Evolutionary conservation across 2,797 vertebrate genomes (phyloP).

Genomic region (Hydrophis major): DNA sequence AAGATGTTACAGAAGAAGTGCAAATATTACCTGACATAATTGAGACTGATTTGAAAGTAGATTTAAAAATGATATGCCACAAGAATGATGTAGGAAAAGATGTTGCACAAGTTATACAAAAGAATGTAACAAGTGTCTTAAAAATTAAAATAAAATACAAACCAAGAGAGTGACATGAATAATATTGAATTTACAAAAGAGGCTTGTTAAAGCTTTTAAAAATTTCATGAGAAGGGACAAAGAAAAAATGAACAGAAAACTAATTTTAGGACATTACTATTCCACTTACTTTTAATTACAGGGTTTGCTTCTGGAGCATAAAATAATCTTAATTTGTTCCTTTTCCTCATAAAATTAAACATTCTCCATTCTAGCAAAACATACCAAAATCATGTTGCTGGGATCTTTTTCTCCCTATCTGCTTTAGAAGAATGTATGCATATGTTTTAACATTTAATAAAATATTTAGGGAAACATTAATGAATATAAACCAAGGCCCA

Average conservation of each 20-base stretch:
- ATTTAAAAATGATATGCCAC: neutral
- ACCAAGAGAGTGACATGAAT: neutral
- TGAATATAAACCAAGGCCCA: slow-evolving; percentile 3
- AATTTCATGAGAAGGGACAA: neutral
- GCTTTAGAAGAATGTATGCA: slow-evolving; percentile 20
- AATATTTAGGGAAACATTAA: slow-evolving; percentile 5
- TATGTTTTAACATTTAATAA: slow-evolving; percentile 41
- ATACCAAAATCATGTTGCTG: slow-evolving; percentile 72
- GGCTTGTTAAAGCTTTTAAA: neutral
- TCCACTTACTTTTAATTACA: no score
- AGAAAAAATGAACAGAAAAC: neutral
- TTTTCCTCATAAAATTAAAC: slow-evolving; percentile 73
- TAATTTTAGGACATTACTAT: neutral
- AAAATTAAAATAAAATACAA: neutral
- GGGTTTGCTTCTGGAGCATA: slow-evolving; percentile 73
- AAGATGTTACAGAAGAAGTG: neutral
- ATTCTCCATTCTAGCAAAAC: slow-evolving; percentile 59
- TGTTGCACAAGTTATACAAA: neutral
- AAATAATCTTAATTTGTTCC: slow-evolving; percentile 69
- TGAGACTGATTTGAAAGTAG: neutral
- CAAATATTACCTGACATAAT: neutral
- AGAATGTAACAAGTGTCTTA: neutral
- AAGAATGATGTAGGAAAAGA: neutral
- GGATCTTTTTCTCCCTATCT: slow-evolving; percentile 51
- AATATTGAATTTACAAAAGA: neutral